Evolutionary conservation across 2,888 invertebrate genomes (phyloP).

Genomic region (Netelia virgata): DNA sequence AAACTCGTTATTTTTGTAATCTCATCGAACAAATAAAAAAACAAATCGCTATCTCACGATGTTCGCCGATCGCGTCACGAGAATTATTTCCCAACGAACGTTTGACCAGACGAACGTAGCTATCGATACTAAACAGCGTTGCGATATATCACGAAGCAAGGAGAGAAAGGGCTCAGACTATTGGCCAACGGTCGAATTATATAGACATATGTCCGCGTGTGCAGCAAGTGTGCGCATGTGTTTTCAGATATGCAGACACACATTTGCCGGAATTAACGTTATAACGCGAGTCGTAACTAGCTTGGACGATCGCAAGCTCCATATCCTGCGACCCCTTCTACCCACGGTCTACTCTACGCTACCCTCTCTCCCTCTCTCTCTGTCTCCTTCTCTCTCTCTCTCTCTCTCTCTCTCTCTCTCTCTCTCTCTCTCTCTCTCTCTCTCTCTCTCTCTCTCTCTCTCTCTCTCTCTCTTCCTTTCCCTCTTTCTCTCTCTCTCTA

Average conservation of each 20-base stretch:
- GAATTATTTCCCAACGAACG: background rate
- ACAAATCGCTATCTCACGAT: background rate
- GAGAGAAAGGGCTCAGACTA: background rate
- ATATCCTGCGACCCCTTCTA: slow-evolving; percentile 32
- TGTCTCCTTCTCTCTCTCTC: background rate
- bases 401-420: slow-evolving; percentile 26
- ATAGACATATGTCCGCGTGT: background rate
- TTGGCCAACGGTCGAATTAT: background rate
- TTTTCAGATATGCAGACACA: slow-evolving; percentile 7
- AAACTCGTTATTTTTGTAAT: too few species aligned
- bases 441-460: slow-evolving; percentile 77
- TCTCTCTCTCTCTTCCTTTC: slow-evolving; percentile 28
- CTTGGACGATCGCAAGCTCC: slow-evolving; percentile 59
- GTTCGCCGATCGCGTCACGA: background rate
- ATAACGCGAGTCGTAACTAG: slow-evolving; percentile 62
- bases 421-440: slow-evolving; percentile 17
- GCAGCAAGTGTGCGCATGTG: background rate
- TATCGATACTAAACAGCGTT: background rate
- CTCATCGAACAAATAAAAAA: too few species aligned
- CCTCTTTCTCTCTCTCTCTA: slow-evolving; percentile 74
- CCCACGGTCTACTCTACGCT: background rate
- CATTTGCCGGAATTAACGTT: slow-evolving; percentile 50
- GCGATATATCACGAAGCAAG: slow-evolving; percentile 15
- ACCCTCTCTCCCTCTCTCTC: slow-evolving; percentile 20
- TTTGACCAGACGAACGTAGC: background rate